Base-by-base conservation (phyloP, 2,888 invertebrate species). In the Halictus ligatus region DNA sequence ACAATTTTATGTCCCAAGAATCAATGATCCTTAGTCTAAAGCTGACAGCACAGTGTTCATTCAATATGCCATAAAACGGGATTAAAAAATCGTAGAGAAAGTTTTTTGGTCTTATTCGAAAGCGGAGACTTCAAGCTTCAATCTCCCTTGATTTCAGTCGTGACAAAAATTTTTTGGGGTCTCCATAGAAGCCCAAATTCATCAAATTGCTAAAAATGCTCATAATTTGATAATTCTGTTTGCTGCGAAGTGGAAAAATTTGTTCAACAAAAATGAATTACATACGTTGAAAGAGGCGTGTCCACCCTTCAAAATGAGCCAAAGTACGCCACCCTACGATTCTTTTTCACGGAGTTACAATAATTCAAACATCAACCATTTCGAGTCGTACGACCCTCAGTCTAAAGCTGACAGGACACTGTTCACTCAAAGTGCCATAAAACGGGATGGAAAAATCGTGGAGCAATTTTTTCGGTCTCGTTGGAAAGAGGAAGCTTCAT, bases 201-300 rank as follows among this genome's bases (percentile, higher is more conserved):
- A 7, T 5, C 7, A 54, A 54, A 54, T 21, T 18, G 21, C 5
- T 0, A 21, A 21, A 54, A 54, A 54, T 54, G 5, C 7, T 18
- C 54, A 21, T 6, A 7, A 7, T 7, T 12, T 46, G 46, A 46
- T 46, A 12, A 46, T 12, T 46, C 46, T 46, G 46, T 46, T 46
- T 46, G 2, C 1, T 2, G 46, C 46, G 12, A 12, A 12, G 12
- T 12, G 46, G 46, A 46, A 12, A 46, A 46, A 2, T 46, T 46
- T 46, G 10, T 12, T 46, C 1, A 2, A 12, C 46, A 18, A 21
- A 21, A 58, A n/a, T 0, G 2, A 10, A n/a, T 21, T n/a, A 0
- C 2, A n/a, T 0, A 0, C 0, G 0, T 58, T 3, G n/a, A n/a
- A n/a, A 21, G 58, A 1, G 4, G 10, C n/a, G 7, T 1, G 18